Evolutionary conservation across 2,113 vertebrate species (phyloP).

Genomic region (human): GRCh38 chr15:99464501-99465000

Average conservation of each 20-base stretch:
- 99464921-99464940: conserved; percentile 50
- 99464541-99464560: not conserved
- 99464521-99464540: not conserved
- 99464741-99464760: not conserved
- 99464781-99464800: not conserved
- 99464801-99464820: not conserved
- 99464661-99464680: not conserved
- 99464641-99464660: not conserved
- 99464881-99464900: not conserved
- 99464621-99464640: not conserved
- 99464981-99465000: not conserved
- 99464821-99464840: not conserved
- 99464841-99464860: not conserved
- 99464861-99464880: not conserved
- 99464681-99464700: not conserved
- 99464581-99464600: not conserved
- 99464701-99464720: not conserved
- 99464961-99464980: conserved; percentile 41
- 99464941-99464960: conserved; percentile 51
- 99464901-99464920: not conserved
- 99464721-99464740: not conserved
- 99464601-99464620: not conserved
- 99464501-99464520: not conserved
- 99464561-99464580: not conserved
- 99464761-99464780: conserved; percentile 4